phyloP scores from a whole-genome alignment of 2,797 vertebrate species.

The Myiothlypis chrysogaster region DNA sequence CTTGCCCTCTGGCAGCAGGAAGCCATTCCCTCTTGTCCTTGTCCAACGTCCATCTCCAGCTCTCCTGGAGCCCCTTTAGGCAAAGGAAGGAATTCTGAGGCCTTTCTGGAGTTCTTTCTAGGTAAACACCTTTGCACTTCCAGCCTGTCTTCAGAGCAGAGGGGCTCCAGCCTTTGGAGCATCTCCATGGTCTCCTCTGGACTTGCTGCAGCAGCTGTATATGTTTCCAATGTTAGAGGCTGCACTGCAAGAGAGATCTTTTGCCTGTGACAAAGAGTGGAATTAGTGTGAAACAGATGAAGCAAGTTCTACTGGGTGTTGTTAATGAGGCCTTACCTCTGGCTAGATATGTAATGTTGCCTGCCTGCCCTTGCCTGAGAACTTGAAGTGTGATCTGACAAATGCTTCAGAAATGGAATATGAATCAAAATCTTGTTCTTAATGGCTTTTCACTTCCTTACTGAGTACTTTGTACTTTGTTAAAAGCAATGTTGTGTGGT shows the following conservation, averaged over 20 bases:
- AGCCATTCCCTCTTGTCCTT: background rate
- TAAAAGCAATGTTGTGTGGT: background rate
- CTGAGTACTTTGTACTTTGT: background rate
- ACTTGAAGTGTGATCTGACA: background rate
- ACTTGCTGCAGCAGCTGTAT: background rate
- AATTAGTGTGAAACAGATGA: background rate
- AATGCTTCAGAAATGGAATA: background rate
- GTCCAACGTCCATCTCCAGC: background rate
- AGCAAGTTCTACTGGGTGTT: background rate
- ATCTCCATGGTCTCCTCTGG: background rate
- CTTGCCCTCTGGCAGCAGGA: background rate
- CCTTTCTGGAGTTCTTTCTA: background rate
- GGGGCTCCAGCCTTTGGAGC: background rate
- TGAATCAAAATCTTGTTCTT: background rate
- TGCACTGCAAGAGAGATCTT: background rate
- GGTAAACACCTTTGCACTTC: background rate
- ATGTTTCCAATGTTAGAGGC: background rate
- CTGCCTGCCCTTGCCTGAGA: background rate
- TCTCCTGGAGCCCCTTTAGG: background rate
- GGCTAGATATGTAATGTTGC: background rate
- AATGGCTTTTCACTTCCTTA: background rate
- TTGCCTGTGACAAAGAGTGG: background rate
- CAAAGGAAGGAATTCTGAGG: background rate
- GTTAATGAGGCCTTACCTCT: background rate
- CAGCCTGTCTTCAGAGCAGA: background rate